Evolutionary conservation across 2,113 vertebrate genomes (phyloP).

Genomic region (Macquaria ambigua): DNA sequence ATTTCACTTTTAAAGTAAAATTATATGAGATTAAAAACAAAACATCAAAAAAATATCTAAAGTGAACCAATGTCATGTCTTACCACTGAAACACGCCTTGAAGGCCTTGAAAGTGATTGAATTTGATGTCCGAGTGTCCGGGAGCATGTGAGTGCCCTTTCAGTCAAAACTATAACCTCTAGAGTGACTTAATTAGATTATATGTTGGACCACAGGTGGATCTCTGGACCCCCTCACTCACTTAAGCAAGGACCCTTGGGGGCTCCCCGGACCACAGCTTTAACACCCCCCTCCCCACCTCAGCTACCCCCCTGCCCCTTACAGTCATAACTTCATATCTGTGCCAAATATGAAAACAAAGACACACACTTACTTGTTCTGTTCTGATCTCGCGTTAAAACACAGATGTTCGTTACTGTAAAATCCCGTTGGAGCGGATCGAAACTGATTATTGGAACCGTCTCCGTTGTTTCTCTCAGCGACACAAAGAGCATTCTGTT

Average conservation of each 20-base stretch:
- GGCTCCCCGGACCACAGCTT: conserved; percentile 51
- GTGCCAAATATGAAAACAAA: conserved; percentile 73
- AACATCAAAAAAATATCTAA: background rate
- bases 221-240: conserved; percentile 29
- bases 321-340: conserved; percentile 70
- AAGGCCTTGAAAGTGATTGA: background rate
- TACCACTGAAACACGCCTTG: background rate
- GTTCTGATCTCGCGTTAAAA: conserved; percentile 62
- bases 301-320: background rate
- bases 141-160: background rate
- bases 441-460: background rate
- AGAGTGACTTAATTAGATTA: conserved; percentile 34
- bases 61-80: background rate
- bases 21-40: background rate
- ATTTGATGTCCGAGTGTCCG: background rate
- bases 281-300: background rate
- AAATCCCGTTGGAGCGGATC: conserved; percentile 35
- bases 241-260: conserved; percentile 13
- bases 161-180: background rate
- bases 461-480: conserved; percentile 18
- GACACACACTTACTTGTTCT: conserved; percentile 60
- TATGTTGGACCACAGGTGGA: conserved; percentile 65
- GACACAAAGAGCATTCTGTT: conserved; percentile 71
- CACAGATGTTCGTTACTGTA: background rate
- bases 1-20: too few relatives aligned